These are phyloP conservation scores for Cerceris ruficornis DNA, from an alignment of 2,888 invertebrate species.

Conservation along the genomic window DNA sequence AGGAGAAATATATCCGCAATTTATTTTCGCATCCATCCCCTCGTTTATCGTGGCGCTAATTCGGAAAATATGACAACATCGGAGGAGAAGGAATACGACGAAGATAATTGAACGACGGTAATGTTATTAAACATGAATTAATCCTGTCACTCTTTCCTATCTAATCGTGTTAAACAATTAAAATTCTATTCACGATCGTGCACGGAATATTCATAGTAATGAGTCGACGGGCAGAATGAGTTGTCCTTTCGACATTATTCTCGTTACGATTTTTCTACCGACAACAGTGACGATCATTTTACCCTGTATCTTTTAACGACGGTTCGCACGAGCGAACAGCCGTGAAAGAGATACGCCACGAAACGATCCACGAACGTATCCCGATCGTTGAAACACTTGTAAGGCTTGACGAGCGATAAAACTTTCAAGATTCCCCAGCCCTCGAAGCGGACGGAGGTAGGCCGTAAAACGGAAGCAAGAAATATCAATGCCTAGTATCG, in stretches of 20 bases:
- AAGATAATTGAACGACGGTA: no score
- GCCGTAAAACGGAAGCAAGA: constrained; percentile 54
- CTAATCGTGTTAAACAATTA: no score
- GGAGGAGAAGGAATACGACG: no score
- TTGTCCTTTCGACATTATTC: background rate
- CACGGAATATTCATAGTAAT: no score
- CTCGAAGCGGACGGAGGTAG: constrained; percentile 23
- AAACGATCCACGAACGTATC: constrained; percentile 36
- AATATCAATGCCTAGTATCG: constrained; percentile 57
- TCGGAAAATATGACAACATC: no score
- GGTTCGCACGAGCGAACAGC: constrained; percentile 22
- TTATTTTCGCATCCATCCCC: no score
- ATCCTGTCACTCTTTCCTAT: no score
- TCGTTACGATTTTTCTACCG: background rate
- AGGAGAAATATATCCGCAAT: no score
- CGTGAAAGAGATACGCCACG: constrained; percentile 31
- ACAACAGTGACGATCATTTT: background rate
- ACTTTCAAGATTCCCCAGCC: constrained; percentile 43
- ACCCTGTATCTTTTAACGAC: constrained; percentile 9
- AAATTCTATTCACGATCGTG: no score
- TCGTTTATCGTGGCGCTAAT: no score
- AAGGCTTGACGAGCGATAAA: constrained; percentile 59
- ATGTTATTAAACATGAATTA: no score
- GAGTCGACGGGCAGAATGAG: background rate
- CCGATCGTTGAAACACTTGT: constrained; percentile 46